These are phyloP conservation scores for Oscheius onirici DNA, from an alignment of 2,888 invertebrate genomes.

Conservation along the genomic window DNA sequence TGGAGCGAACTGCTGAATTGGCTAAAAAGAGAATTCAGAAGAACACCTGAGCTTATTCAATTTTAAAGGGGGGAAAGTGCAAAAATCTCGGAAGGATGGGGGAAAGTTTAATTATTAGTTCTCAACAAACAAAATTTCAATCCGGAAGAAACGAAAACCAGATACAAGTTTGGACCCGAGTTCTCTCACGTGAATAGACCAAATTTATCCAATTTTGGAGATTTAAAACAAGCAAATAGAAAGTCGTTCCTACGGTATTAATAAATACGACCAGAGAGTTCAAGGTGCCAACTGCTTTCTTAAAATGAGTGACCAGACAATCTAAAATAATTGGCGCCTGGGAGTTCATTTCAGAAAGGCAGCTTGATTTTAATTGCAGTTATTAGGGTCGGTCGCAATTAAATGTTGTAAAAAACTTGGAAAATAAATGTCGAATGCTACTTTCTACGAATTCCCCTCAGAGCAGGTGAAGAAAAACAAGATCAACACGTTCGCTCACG, in stretches of 20 bases:
- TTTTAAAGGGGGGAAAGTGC: neutral
- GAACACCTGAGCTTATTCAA: conserved; percentile 3
- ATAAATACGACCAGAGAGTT: neutral
- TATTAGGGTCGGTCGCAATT: conserved; percentile 11
- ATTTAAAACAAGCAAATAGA: too few species aligned
- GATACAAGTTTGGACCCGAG: neutral
- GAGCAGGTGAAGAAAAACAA: too few species aligned
- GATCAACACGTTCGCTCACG: too few species aligned
- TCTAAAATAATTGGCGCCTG: conserved; percentile 12
- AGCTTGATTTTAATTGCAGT: conserved; percentile 1
- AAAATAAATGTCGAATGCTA: too few species aligned
- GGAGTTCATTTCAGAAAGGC: conserved; percentile 7
- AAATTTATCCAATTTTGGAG: too few species aligned
- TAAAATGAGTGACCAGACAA: conserved; percentile 14
- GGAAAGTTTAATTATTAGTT: too few species aligned
- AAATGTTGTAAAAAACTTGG: neutral
- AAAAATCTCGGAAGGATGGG: neutral
- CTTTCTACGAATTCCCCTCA: too few species aligned
- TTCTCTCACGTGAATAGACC: too few species aligned
- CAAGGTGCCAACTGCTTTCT: neutral
- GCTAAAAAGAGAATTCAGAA: neutral
- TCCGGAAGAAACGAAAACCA: neutral
- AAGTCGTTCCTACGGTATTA: neutral
- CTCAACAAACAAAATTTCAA: neutral
- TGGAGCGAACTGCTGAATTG: neutral